phyloP scores from a whole-genome alignment of 1,140 invertebrate genomes.

The Nebria ingens region DNA sequence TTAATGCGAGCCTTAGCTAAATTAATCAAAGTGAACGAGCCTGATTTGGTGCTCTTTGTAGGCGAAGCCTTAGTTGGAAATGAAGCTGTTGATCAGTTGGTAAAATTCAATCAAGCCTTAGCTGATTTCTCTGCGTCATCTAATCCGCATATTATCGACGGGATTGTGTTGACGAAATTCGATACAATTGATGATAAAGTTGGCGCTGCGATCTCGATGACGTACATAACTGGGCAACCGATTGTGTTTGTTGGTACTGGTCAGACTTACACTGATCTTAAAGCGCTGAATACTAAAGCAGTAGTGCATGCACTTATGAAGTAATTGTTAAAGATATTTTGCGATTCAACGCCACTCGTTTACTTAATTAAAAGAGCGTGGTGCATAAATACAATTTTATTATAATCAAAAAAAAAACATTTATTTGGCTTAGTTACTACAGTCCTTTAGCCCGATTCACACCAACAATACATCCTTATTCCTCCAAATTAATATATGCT shows the following conservation, averaged over 20 bases:
- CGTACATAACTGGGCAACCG: slow-evolving; percentile 98
- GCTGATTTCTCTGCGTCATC: slow-evolving; percentile 72
- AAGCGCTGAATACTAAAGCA: slow-evolving; percentile 92
- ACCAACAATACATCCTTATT: no score
- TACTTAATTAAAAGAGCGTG: background rate
- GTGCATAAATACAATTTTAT: background rate
- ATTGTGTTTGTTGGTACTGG: slow-evolving; percentile 99
- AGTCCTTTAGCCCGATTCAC: no score
- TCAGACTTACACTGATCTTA: slow-evolving; percentile 97
- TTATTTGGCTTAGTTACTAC: no score
- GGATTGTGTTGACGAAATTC: slow-evolving; percentile 97
- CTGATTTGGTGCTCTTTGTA: slow-evolving; percentile 96
- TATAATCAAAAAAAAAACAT: background rate
- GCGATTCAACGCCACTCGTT: background rate
- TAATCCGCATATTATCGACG: slow-evolving; percentile 91
- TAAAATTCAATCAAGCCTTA: slow-evolving; percentile 97
- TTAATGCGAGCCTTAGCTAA: slow-evolving; percentile 94
- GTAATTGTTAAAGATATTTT: slow-evolving; percentile 33
- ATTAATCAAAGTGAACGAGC: slow-evolving; percentile 80
- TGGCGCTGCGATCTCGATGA: slow-evolving; percentile 99
- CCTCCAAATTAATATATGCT: no score
- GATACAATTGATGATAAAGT: slow-evolving; percentile 99
- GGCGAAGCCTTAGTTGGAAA: slow-evolving; percentile 99
- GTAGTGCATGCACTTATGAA: slow-evolving; percentile 96
- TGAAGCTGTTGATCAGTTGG: slow-evolving; percentile 97